Evolutionary conservation across 2,797 vertebrate species (phyloP).

Genomic region (Falco columbarius): DNA sequence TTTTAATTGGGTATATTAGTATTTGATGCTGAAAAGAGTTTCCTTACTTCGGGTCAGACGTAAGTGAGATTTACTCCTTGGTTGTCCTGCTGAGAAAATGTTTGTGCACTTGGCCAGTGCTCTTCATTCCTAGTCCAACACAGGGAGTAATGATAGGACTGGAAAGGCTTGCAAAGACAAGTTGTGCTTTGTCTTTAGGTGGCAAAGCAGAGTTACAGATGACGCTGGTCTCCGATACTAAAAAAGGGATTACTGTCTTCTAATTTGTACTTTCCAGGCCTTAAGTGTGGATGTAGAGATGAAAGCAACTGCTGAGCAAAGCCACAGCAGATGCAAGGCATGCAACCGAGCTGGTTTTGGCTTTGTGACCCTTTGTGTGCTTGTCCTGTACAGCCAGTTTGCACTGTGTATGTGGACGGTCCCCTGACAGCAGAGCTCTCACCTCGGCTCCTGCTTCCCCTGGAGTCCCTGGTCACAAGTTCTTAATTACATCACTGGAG

Average conservation of each 20-base stretch:
- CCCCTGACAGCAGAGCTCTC: not conserved
- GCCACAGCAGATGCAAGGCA: not conserved
- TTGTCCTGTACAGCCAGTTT: not conserved
- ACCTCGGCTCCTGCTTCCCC: not conserved
- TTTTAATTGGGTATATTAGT: not conserved
- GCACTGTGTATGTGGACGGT: not conserved
- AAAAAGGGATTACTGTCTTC: not conserved
- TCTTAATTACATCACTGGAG: not conserved
- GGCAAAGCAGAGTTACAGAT: not conserved
- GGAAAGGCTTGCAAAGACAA: not conserved
- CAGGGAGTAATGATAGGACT: not conserved
- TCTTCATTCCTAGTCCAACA: not conserved
- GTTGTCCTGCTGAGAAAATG: not conserved
- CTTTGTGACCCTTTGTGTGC: not conserved
- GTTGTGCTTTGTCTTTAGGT: not conserved
- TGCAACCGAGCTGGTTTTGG: not conserved
- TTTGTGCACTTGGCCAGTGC: not conserved
- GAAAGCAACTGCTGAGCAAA: constrained; percentile 2
- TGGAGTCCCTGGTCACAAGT: not conserved
- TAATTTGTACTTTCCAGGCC: constrained; percentile 6
- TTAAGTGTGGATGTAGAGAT: not conserved
- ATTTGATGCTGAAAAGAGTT: not conserved
- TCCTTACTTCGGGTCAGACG: not conserved
- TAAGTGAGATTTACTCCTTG: not conserved
- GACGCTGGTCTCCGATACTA: not conserved